Evolutionary conservation across 2,113 vertebrate species (phyloP).

Genomic region (Carettochelys insculpta): DNA sequence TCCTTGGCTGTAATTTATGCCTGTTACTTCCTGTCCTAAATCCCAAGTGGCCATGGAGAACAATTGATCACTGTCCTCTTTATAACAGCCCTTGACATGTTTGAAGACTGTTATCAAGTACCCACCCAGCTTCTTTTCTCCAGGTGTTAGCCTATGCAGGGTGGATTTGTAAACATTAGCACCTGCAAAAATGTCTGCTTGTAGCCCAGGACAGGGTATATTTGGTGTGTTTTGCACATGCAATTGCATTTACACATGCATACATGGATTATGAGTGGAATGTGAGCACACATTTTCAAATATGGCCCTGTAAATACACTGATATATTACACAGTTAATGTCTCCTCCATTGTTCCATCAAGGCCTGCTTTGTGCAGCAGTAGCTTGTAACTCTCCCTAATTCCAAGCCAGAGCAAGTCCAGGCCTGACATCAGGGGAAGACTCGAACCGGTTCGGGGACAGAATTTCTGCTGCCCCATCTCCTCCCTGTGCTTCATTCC

Average conservation of each 20-base stretch:
- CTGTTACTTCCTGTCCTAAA: background rate
- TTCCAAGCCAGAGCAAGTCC: background rate
- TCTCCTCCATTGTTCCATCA: background rate
- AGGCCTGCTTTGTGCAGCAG: background rate
- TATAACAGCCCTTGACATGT: no score
- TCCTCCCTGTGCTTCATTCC: background rate
- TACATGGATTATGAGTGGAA: fast-evolving
- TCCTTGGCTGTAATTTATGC: background rate
- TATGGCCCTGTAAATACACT: background rate
- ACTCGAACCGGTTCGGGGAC: background rate
- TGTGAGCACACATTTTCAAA: background rate
- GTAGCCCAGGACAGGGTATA: fast-evolving
- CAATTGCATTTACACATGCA: background rate
- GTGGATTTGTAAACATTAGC: background rate
- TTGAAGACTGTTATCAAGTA: no score
- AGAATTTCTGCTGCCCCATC: background rate
- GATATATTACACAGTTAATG: background rate
- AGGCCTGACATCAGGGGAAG: background rate
- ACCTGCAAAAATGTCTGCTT: background rate
- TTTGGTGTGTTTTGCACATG: fast-evolving
- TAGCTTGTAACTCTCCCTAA: background rate
- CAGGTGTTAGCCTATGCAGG: background rate
- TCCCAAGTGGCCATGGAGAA: background rate
- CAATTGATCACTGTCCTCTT: background rate
- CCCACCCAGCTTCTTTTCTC: background rate